A percentile compares a stretch with the other conserved stretches of the same genome.
Evolutionary conservation across 2,888 invertebrate genomes (phyloP).

Genomic region (Tridacna crocea): DNA sequence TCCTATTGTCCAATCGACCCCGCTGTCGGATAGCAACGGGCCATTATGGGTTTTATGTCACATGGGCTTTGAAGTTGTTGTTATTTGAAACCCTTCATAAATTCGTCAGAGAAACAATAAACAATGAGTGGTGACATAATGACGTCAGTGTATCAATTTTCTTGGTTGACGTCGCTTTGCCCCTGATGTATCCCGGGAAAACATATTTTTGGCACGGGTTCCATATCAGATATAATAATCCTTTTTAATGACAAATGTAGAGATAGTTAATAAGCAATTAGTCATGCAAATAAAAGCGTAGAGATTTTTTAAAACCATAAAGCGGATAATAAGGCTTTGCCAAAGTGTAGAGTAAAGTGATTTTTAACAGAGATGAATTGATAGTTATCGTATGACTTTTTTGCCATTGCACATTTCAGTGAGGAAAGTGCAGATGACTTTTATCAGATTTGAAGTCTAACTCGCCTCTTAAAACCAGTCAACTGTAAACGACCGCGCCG

Average conservation of each 20-base stretch:
- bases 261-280: conserved; percentile 57
- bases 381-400: not conserved
- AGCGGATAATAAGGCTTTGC: not conserved
- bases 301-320: not conserved
- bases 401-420: conserved; percentile 19
- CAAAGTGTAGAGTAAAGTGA: not conserved
- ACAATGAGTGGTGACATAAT: conserved; percentile 34
- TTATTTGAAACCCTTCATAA: conserved; percentile 45
- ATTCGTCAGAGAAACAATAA: conserved; percentile 45
- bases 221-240: conserved; percentile 22
- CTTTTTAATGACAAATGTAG: conserved; percentile 40
- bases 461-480: conserved; percentile 6
- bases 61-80: conserved; percentile 42
- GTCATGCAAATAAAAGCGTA: conserved; percentile 14
- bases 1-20: not conserved
- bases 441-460: conserved; percentile 21
- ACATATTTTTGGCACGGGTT: not conserved
- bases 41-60: conserved; percentile 18
- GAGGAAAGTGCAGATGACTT: conserved; percentile 18
- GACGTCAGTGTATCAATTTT: conserved; percentile 7
- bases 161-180: not conserved
- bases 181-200: not conserved
- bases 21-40: not conserved
- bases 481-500: conserved; percentile 1
- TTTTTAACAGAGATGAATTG: conserved; percentile 7